Evolutionary conservation across 2,888 invertebrate species (phyloP).

Genomic region (Plebejus anna): DNA sequence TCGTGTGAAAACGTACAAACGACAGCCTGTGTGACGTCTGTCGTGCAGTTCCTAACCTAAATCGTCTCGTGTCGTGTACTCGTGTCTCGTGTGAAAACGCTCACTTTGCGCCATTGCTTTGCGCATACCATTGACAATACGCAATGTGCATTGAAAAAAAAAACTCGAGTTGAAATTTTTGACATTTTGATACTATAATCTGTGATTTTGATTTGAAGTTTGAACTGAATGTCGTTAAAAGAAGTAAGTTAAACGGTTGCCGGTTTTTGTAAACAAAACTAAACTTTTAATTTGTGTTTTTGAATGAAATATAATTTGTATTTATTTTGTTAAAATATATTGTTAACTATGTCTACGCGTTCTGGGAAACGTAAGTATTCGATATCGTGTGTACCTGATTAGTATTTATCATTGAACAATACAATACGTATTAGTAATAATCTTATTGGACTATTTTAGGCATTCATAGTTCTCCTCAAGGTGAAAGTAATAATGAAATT

Average conservation of each 20-base stretch:
- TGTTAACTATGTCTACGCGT: conserved; percentile 60
- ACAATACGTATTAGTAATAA: not conserved
- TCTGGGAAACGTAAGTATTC: conserved; percentile 66
- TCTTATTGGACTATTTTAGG: conserved; percentile 48
- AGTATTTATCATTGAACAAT: not conserved
- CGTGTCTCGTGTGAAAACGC: too few relatives aligned
- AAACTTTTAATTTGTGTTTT: not conserved
- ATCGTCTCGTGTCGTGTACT: too few relatives aligned
- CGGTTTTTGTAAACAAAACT: not conserved
- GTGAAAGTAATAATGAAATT: conserved; percentile 42
- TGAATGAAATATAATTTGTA: not conserved
- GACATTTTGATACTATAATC: too few relatives aligned
- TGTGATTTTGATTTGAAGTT: not conserved
- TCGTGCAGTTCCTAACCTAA: too few relatives aligned
- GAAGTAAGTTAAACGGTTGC: not conserved
- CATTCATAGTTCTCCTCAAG: conserved; percentile 51
- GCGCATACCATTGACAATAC: too few relatives aligned
- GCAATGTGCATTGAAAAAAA: too few relatives aligned
- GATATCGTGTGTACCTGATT: not conserved
- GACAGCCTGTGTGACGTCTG: too few relatives aligned
- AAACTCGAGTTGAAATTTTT: too few relatives aligned
- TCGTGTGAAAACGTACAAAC: too few relatives aligned
- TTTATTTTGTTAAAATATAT: not conserved
- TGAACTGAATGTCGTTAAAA: not conserved
- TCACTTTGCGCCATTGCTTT: too few relatives aligned